phyloP scores from a whole-genome alignment of 2,113 vertebrate genomes.

The Labeo rohita region DNA sequence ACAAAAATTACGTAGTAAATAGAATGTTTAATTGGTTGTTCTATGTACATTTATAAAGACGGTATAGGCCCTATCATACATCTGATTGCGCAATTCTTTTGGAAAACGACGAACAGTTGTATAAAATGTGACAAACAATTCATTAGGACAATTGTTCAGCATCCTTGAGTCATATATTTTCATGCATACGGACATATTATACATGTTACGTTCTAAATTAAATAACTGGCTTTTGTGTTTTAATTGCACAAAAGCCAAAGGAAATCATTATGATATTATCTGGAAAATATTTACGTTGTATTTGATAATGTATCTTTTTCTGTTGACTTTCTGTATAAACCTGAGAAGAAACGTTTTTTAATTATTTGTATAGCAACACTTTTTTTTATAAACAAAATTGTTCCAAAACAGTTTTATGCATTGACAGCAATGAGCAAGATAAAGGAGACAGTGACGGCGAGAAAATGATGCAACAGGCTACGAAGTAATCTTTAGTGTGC shows the following conservation, averaged over 20 bases:
- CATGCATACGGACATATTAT: no score
- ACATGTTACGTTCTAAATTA: neutral
- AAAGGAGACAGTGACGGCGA: neutral
- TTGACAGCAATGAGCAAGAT: neutral
- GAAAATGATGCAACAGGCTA: neutral
- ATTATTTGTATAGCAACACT: neutral
- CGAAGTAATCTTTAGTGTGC: neutral
- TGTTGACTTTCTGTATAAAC: neutral
- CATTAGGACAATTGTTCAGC: neutral
- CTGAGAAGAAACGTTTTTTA: neutral
- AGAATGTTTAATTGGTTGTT: neutral
- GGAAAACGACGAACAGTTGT: neutral
- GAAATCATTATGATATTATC: neutral
- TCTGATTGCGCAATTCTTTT: neutral
- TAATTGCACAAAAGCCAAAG: neutral
- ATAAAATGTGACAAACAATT: neutral
- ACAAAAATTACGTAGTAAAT: neutral
- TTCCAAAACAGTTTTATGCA: neutral
- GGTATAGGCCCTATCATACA: neutral
- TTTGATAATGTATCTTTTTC: neutral
- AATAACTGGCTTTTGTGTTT: neutral
- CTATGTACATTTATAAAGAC: neutral
- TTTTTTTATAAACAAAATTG: neutral
- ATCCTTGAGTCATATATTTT: neutral
- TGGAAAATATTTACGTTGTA: neutral